Percentiles rank a stretch among this genome's conserved stretches.
phyloP scores from a whole-genome alignment of 2,888 invertebrate species.

The Polia nebulosa region DNA sequence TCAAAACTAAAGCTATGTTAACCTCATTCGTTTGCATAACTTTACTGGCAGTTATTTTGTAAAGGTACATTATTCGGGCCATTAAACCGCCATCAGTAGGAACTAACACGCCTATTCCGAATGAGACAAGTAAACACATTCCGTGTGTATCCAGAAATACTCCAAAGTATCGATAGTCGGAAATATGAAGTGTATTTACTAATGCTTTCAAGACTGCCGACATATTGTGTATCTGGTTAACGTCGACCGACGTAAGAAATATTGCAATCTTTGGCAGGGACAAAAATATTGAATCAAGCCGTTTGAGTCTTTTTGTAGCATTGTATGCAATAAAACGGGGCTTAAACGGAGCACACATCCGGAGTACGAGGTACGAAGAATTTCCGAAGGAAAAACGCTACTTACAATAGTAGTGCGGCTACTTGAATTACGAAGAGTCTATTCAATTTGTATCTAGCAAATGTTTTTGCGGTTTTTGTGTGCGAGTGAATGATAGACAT shows the following conservation, averaged over 20 bases:
- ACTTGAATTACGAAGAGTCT: background rate
- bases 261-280: background rate
- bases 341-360: slow-evolving; percentile 12
- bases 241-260: slow-evolving; percentile 8
- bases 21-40: slow-evolving; percentile 40
- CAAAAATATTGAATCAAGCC: slow-evolving; percentile 14
- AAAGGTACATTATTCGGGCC: slow-evolving; percentile 43
- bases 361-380: slow-evolving; percentile 6
- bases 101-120: slow-evolving; percentile 54
- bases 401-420: background rate
- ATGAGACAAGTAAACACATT: slow-evolving; percentile 62
- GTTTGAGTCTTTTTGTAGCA: slow-evolving; percentile 8
- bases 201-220: slow-evolving; percentile 37
- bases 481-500: background rate
- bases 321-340: slow-evolving; percentile 27
- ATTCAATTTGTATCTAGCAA: background rate
- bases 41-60: slow-evolving; percentile 35
- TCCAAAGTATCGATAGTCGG: slow-evolving; percentile 49
- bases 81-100: slow-evolving; percentile 42
- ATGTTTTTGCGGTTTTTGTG: background rate
- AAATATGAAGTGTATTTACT: slow-evolving; percentile 42
- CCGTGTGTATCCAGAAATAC: slow-evolving; percentile 55
- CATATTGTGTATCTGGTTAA: slow-evolving; percentile 45
- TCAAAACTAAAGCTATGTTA: background rate
- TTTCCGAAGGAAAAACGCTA: slow-evolving; percentile 15